A percentile compares a stretch with the other conserved stretches of the same genome.
Evolutionary conservation across 2,888 invertebrate species (phyloP).

Genomic region (Ectemnius lituratus): DNA sequence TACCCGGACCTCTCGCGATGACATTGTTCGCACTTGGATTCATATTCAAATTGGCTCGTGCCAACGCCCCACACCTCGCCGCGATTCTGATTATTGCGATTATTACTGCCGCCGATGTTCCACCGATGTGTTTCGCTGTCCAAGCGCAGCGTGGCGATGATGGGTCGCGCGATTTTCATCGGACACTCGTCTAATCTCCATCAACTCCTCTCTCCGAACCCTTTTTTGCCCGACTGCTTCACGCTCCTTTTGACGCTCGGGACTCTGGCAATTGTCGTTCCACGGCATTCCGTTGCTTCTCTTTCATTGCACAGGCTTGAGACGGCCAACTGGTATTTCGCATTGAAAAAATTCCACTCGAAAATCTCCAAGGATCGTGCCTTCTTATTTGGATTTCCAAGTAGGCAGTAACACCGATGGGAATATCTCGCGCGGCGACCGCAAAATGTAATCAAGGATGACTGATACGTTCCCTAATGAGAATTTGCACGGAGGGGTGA

Average conservation of each 20-base stretch:
- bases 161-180: slow-evolving; percentile 50
- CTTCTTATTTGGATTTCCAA: background rate
- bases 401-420: background rate
- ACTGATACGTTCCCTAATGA: slow-evolving; percentile 43
- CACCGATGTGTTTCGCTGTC: slow-evolving; percentile 61
- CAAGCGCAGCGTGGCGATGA: slow-evolving; percentile 5
- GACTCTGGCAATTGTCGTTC: no score
- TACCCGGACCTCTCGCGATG: slow-evolving; percentile 65
- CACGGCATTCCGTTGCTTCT: background rate
- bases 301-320: background rate
- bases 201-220: background rate
- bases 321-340: background rate
- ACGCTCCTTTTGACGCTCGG: no score
- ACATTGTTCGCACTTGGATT: slow-evolving; percentile 77
- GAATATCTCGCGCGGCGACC: slow-evolving; percentile 9
- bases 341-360: no score
- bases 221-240: background rate
- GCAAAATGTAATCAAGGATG: slow-evolving; percentile 41
- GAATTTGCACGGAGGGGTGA: slow-evolving; percentile 34
- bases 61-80: slow-evolving; percentile 49
- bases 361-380: background rate
- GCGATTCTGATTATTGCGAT: slow-evolving; percentile 75
- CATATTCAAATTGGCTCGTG: slow-evolving; percentile 76
- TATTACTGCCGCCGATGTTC: slow-evolving; percentile 72
- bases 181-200: slow-evolving; percentile 10